These are phyloP conservation scores for Cassiopea andromeda DNA, from an alignment of 30 jellyfish, hydroid and myxozoan genomes.

Conservation along the genomic window DNA sequence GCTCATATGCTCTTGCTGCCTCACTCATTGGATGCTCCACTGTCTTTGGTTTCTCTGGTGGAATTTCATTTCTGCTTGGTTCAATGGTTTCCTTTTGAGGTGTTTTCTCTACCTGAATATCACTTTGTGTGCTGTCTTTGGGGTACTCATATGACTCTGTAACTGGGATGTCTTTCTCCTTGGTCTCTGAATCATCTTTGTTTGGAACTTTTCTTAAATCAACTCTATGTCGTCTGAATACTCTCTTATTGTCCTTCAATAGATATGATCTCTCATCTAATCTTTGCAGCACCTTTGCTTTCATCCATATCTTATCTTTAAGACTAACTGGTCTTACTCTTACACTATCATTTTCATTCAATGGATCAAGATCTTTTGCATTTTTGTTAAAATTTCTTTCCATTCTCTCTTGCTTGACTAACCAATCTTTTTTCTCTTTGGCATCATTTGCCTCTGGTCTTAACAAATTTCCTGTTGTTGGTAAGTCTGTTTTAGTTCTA, in stretches of 20 bases:
- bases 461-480: conserved; percentile 49
- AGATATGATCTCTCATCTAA: conserved; percentile 45
- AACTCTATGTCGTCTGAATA: conserved; percentile 51
- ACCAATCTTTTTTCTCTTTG: conserved; percentile 26
- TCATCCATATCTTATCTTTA: conserved; percentile 31
- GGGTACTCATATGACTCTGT: conserved; percentile 27
- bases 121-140: conserved; percentile 16
- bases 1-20: conserved; percentile 30
- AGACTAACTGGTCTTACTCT: conserved; percentile 32
- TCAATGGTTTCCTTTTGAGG: no score
- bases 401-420: conserved; percentile 38
- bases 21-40: conserved; percentile 21
- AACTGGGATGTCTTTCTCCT: conserved; percentile 42
- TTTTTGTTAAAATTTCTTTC: conserved; percentile 25
- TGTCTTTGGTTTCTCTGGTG: conserved; percentile 20
- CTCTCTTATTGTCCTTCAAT: conserved; percentile 41
- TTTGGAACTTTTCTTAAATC: conserved; percentile 45
- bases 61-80: no score
- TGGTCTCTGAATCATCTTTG: conserved; percentile 29
- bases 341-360: conserved; percentile 10
- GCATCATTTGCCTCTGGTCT: conserved; percentile 52
- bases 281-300: conserved; percentile 26
- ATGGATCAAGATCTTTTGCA: conserved; percentile 16
- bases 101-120: conserved; percentile 25
- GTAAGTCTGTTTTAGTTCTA: conserved; percentile 53